Conservation (phyloP, 2,888 invertebrate genomes). For the Dasysyrphus tricinctus region DNA sequence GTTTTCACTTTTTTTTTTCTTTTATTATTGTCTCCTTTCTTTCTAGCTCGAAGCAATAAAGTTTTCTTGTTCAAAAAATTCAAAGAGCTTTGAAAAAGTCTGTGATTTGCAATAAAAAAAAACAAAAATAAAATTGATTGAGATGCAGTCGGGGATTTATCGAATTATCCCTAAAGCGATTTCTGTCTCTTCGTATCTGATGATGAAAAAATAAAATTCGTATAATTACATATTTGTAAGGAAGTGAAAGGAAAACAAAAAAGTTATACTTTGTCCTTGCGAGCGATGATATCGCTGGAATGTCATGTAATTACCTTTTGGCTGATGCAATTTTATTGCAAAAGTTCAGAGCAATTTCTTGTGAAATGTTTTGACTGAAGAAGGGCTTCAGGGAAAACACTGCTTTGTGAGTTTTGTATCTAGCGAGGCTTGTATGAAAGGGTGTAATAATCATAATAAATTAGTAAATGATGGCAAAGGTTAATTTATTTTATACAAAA, state of each 20-base stretch:
- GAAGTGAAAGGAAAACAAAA: constrained; percentile 3
- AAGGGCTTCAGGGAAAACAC: constrained; percentile 20
- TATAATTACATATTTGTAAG: constrained; percentile 66
- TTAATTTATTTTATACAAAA: neutral
- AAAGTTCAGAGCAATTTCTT: constrained; percentile 29
- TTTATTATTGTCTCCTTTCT: constrained; percentile 52
- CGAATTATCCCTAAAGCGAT: constrained; percentile 65
- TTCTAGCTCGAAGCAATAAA: constrained; percentile 40
- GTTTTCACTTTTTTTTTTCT: constrained; percentile 10
- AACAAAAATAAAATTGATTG: constrained; percentile 25
- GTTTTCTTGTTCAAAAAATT: constrained; percentile 17
- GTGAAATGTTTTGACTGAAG: constrained; percentile 79
- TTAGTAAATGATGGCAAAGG: neutral
- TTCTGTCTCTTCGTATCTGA: constrained; percentile 36
- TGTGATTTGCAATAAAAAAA: neutral
- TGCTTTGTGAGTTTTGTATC: neutral
- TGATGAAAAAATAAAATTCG: constrained; percentile 47
- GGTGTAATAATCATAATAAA: neutral
- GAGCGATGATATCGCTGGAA: constrained; percentile 63
- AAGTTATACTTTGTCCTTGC: constrained; percentile 32
- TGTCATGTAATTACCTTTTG: constrained; percentile 70
- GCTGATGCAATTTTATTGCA: constrained; percentile 67
- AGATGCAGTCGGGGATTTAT: constrained; percentile 64
- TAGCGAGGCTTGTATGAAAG: neutral
- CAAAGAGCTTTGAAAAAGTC: constrained; percentile 51